phyloP scores from a whole-genome alignment of 2,888 invertebrate species.

The Lasioglossum lativentre region DNA sequence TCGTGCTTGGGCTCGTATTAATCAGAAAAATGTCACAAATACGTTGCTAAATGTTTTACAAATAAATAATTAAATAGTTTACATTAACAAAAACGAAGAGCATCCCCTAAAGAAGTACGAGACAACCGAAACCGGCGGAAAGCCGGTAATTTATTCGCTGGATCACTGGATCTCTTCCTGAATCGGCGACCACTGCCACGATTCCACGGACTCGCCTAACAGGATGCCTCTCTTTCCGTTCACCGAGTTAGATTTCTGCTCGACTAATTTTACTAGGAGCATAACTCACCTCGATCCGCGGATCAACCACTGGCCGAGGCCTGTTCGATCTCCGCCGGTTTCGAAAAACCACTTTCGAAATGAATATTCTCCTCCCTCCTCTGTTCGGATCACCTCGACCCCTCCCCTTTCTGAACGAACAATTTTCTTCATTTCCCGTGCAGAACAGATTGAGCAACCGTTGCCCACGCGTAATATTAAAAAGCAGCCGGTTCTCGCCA shows the following conservation, averaged over 20 bases:
- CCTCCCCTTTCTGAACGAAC: background rate
- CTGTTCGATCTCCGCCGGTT: background rate
- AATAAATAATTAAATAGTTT: no score
- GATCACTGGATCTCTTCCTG: no score
- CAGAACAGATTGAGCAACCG: slow-evolving; percentile 1
- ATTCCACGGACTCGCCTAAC: background rate
- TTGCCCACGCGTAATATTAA: background rate
- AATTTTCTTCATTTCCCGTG: slow-evolving; percentile 6
- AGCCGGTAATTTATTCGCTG: no score
- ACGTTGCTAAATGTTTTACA: no score
- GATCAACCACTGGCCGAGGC: background rate
- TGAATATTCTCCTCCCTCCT: background rate
- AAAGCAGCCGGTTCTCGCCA: background rate
- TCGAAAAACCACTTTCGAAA: slow-evolving; percentile 1
- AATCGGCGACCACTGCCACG: no score
- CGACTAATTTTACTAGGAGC: background rate
- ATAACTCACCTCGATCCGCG: background rate
- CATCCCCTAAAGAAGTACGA: no score
- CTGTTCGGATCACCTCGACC: background rate
- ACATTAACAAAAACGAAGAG: no score
- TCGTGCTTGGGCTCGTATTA: no score
- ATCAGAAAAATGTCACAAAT: no score
- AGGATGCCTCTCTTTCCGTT: background rate
- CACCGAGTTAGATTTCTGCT: background rate
- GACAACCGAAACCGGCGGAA: no score